Evolutionary conservation across 2,113 vertebrate genomes (phyloP).

Genomic region (Pygoscelis adeliae): DNA sequence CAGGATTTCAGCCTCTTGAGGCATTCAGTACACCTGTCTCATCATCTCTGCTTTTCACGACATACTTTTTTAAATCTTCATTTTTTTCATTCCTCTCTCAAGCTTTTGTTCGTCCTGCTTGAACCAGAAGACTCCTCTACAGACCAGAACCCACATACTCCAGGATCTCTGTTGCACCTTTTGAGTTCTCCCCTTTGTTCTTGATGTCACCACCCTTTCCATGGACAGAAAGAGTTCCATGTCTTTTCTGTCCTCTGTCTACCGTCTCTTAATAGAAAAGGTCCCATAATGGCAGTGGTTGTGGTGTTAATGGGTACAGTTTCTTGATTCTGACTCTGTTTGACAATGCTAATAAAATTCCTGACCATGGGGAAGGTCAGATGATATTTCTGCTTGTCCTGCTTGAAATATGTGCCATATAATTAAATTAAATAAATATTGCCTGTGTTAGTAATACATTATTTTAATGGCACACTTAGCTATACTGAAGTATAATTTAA

Average conservation of each 20-base stretch:
- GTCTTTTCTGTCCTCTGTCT: neutral
- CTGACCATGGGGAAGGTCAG: neutral
- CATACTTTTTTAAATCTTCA: neutral
- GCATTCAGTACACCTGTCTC: neutral
- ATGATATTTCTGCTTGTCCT: neutral
- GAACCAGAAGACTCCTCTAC: neutral
- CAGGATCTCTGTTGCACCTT: neutral
- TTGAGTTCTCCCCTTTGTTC: neutral
- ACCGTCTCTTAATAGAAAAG: neutral
- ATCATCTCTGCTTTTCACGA: neutral
- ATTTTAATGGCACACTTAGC: slow-evolving; percentile 56
- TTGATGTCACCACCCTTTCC: neutral
- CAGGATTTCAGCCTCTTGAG: neutral
- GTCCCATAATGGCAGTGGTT: neutral
- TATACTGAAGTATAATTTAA: slow-evolving; percentile 29
- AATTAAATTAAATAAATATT: slow-evolving; percentile 59
- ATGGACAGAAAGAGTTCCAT: neutral
- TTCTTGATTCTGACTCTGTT: neutral
- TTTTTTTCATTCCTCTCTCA: neutral
- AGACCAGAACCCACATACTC: neutral
- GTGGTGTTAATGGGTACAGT: neutral
- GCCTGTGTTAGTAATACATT: slow-evolving; percentile 16
- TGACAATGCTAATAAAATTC: neutral
- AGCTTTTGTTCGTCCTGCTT: neutral
- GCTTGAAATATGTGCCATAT: slow-evolving; percentile 31